Conservation (phyloP, 2,113 vertebrate genomes). For the Entomyzon cyanotis region DNA sequence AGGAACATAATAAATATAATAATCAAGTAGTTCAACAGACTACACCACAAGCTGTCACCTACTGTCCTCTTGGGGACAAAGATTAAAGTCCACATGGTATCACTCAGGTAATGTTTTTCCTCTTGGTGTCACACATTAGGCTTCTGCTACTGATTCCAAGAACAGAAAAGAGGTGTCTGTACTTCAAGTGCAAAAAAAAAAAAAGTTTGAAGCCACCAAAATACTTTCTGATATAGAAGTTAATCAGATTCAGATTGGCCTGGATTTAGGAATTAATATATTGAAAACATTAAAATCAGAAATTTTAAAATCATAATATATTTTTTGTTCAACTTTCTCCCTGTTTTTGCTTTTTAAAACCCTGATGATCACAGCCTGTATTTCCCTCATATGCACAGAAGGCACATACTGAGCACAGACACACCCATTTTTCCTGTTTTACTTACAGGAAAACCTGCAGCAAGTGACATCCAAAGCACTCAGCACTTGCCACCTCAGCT, state of each 20-base stretch:
- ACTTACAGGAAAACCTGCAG: neutral
- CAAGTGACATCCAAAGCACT: neutral
- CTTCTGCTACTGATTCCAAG: neutral
- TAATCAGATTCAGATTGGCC: neutral
- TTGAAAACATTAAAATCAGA: neutral
- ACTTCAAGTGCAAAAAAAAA: neutral
- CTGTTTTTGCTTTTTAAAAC: neutral
- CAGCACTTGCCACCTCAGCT: neutral
- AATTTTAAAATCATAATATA: neutral
- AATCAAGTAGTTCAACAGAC: slow-evolving; percentile 36
- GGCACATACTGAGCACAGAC: neutral
- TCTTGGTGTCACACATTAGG: neutral
- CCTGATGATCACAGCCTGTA: neutral
- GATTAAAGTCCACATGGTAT: neutral
- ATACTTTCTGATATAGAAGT: neutral
- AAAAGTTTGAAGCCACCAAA: neutral
- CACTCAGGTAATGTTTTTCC: slow-evolving; percentile 4
- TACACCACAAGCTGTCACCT: slow-evolving; percentile 8
- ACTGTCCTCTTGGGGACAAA: slow-evolving; percentile 15
- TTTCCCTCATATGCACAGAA: neutral
- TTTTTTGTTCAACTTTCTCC: neutral
- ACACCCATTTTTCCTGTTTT: neutral
- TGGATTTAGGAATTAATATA: neutral
- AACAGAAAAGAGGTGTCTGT: neutral
- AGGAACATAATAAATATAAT: neutral